Evolutionary conservation across 2,888 invertebrate genomes (phyloP).

Genomic region (Bembecia ichneumoniformis): DNA sequence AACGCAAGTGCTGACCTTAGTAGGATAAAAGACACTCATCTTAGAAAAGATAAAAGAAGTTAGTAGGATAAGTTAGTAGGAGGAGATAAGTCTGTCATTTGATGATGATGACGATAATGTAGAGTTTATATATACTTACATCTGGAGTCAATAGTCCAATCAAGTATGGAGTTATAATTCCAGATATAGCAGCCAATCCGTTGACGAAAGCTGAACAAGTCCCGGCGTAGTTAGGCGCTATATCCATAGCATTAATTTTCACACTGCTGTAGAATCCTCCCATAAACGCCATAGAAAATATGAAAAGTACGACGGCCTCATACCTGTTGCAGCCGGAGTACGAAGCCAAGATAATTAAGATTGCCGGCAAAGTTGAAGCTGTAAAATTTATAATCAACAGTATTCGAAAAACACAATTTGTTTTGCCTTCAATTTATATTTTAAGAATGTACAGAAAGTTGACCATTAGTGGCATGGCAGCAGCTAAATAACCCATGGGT

Average conservation of each 20-base stretch:
- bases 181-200: constrained; percentile 74
- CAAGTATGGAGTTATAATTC: constrained; percentile 74
- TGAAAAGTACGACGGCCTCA: constrained; percentile 67
- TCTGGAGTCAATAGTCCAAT: constrained; percentile 73
- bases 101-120: too few species aligned
- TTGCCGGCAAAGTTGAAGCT: constrained; percentile 76
- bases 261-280: constrained; percentile 79
- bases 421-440: too few species aligned
- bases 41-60: too few species aligned
- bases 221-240: constrained; percentile 76
- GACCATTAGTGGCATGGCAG: constrained; percentile 12
- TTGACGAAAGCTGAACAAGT: constrained; percentile 76
- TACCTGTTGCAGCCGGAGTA: constrained; percentile 73
- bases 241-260: constrained; percentile 77
- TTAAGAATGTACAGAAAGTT: too few species aligned
- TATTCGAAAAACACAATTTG: too few species aligned
- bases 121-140: constrained; percentile 42
- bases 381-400: constrained; percentile 18
- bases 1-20: too few species aligned
- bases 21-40: too few species aligned
- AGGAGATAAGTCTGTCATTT: too few species aligned
- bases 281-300: constrained; percentile 76
- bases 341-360: constrained; percentile 75
- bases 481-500: constrained; percentile 1
- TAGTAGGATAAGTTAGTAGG: too few species aligned